Evolutionary conservation across 2,888 invertebrate genomes (phyloP).

Genomic region (Cheilosia vulpina): DNA sequence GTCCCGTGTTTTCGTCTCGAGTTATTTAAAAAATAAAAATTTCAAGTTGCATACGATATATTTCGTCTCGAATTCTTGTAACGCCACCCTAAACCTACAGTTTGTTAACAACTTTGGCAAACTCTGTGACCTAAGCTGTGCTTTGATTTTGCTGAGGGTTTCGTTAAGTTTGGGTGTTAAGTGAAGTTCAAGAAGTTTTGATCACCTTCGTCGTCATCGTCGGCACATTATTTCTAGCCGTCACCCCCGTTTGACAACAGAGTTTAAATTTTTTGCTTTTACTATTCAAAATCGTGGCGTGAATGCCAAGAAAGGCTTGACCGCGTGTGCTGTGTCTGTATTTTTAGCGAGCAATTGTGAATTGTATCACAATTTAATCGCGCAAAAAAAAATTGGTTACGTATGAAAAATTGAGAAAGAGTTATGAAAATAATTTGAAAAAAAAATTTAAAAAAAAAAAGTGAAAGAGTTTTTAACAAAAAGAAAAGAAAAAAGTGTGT

Average conservation of each 20-base stretch:
- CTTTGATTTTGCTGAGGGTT: conserved; percentile 17
- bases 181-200: conserved; percentile 34
- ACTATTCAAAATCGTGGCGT: conserved; percentile 27
- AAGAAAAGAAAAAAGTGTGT: not conserved
- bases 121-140: conserved; percentile 13
- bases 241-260: not conserved
- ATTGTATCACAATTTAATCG: conserved; percentile 31
- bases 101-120: conserved; percentile 54
- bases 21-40: conserved; percentile 27
- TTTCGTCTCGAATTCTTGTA: conserved; percentile 4
- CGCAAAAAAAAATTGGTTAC: not conserved
- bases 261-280: conserved; percentile 27
- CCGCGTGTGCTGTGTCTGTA: conserved; percentile 42
- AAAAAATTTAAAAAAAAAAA: not conserved
- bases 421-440: conserved; percentile 52
- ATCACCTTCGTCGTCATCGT: conserved; percentile 15
- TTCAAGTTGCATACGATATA: conserved; percentile 9
- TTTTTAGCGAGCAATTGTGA: conserved; percentile 21
- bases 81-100: conserved; percentile 10
- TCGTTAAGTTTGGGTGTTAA: conserved; percentile 52
- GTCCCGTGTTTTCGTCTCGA: conserved; percentile 30
- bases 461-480: conserved; percentile 35
- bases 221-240: not conserved
- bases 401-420: conserved; percentile 3
- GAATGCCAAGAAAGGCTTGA: conserved; percentile 13